Evolutionary conservation across 2,113 vertebrate species (phyloP), one percentile per base, ranked within the genome.

Genomic region (Gambusia holbrooki): DNA sequence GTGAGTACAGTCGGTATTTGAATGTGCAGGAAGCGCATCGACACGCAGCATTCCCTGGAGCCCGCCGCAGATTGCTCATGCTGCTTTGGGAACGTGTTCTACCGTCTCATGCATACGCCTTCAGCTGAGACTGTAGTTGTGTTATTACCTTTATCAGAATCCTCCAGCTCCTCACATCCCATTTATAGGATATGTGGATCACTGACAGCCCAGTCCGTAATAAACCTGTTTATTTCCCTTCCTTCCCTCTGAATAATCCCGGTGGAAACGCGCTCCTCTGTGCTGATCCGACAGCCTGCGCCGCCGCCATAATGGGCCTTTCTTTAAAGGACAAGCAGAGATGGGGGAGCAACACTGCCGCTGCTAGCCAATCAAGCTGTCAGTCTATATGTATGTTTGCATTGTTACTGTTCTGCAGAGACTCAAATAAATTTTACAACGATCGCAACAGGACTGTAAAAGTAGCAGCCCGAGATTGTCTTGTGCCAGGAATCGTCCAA

Each of bases 371-470:
- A 82, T 87, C 86, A 85, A 82, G 69, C 77, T 35, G 73, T 73
- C 69, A 37, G 30, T 61, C 14, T 15, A 60, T 62, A 58, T 40
- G 32, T 27, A 63, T 67, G 74, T 81, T 45, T 72, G 60, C 73
- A 40, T 69, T 42, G 80, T 70, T 69, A 74, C 72, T 64, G 72
- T 70, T 84, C 75, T 45, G 77, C 68, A 37, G 62, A 67, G 74
- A 78, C 79, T 70, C 29, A 80, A 89, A 89, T 86, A 81, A 79
- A 87, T 86, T 84, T 81, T 37, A 69, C 71, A 73, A 68, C 81
- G 66, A 74, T 37, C 75, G 79, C 66, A 71, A 73, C 70, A 54
- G 77, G 67, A 71, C 68, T 64, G 66, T 71, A 73, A 87, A 75
- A 51, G 42, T 48, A 69, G 69, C 66, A 51, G 68, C 62, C 42